Evolutionary conservation across 1,140 invertebrate species (phyloP).

Genomic region (Oryctes rhinoceros): DNA sequence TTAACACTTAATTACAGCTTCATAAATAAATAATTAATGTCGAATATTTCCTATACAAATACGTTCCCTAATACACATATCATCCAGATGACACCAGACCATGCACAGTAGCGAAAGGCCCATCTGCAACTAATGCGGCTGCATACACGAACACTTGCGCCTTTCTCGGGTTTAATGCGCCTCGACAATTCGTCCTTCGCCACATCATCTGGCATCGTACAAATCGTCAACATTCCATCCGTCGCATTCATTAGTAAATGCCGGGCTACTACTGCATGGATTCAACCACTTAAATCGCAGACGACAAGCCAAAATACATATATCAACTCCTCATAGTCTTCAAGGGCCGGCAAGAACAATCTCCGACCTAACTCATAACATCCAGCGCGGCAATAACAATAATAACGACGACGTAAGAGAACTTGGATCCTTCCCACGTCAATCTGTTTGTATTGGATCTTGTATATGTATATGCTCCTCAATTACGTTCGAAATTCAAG

Average conservation of each 20-base stretch:
- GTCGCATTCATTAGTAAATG: slow-evolving; percentile 7
- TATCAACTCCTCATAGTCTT: too few species aligned
- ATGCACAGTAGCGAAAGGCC: not conserved
- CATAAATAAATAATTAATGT: slow-evolving; percentile 10
- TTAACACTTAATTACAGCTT: not conserved
- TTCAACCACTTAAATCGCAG: slow-evolving; percentile 18
- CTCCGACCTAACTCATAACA: slow-evolving; percentile 6
- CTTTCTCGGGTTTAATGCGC: slow-evolving; percentile 9
- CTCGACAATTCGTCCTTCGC: not conserved
- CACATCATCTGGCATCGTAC: slow-evolving; percentile 13
- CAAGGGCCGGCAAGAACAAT: not conserved
- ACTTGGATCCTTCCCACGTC: slow-evolving; percentile 11
- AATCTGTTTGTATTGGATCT: not conserved
- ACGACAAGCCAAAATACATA: too few species aligned
- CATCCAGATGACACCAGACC: not conserved
- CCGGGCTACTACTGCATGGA: not conserved
- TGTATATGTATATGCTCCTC: not conserved
- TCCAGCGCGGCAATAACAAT: not conserved
- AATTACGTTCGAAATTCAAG: slow-evolving; percentile 1
- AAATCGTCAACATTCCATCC: slow-evolving; percentile 18
- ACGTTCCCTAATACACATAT: not conserved
- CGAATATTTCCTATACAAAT: not conserved
- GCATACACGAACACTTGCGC: not conserved
- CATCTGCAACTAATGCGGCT: not conserved
- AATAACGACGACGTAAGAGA: not conserved